Base-by-base conservation (phyloP, 2,888 invertebrate species). In the Chymomyza fuscimana region DNA sequence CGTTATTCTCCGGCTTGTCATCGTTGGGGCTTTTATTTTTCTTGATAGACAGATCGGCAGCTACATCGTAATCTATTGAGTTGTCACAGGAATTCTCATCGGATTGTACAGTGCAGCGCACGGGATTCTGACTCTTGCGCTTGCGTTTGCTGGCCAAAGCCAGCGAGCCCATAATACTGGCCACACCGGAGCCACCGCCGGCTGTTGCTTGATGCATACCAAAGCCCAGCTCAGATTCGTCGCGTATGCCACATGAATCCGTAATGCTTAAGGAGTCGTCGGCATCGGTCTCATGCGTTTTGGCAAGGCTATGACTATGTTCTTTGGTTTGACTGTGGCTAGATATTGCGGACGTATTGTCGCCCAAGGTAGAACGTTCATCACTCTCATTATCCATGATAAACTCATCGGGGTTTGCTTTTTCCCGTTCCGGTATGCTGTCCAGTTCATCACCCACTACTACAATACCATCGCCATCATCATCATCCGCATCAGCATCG, bases 51-150 rank as follows among this genome's bases (percentile, higher is more conserved):
- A 91, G 70, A 75, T 91, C 92, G 54, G 91, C 91, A 40, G 90
- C 92, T 63, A 89, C 82, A 59, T 87, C 87, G 54, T 86, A 90
- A 72, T 92, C 92, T 64, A 91, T 86, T 50, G 91, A 91, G 70
- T 91, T 91, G 74, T 91, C 91, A 73, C 89, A 89, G 69, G 90
- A 90, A 60, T 90, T 90, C 73, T 90, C 89, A 67, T 89, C 86
- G 50, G 91, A 90, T 65, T 92, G 91, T 36, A 92, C 84, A n/a
- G 96, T 94, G 89, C 96, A 95, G 75, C 96, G 94, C 1, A 96
- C 96, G 0, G 97, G 97, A 90, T 97, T 97, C 82, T 96, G 95
- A 83, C 95, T 97, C 92, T 98, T 98, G 36, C 97, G 93, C 91
- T 98, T 98, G 67, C 97, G 93, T 88, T 95, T 96, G 87, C 94